phyloP scores from a whole-genome alignment of 1,140 invertebrate genomes.

The Apis cerana region DNA sequence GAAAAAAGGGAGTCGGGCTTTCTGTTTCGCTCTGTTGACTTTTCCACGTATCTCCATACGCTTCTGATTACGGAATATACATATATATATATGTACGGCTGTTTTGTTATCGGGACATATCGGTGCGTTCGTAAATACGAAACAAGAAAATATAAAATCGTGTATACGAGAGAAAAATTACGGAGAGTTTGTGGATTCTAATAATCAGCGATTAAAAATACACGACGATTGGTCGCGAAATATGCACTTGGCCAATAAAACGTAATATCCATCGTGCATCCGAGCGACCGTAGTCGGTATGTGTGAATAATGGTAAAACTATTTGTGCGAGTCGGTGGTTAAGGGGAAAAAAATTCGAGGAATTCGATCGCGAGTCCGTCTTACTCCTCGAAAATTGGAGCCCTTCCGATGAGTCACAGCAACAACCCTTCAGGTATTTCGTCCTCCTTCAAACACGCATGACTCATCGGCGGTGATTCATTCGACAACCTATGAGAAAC shows the following conservation, averaged over 20 bases:
- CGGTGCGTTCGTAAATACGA: not conserved
- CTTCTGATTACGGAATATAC: conserved; percentile 23
- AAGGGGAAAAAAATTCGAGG: conserved; percentile 42
- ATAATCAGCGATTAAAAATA: too few species aligned
- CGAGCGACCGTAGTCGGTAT: conserved; percentile 6
- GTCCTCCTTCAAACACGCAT: conserved; percentile 31
- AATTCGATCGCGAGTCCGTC: conserved; percentile 57
- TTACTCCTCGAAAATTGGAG: conserved; percentile 56
- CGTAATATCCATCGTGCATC: conserved; percentile 52
- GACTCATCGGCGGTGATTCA: conserved; percentile 62
- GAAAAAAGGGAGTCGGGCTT: conserved; percentile 44
- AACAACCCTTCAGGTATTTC: conserved; percentile 50
- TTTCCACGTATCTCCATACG: conserved; percentile 26
- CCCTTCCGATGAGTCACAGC: conserved; percentile 50
- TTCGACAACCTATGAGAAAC: conserved; percentile 3
- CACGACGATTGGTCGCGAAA: not conserved
- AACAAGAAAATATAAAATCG: not conserved
- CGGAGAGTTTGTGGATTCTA: too few species aligned
- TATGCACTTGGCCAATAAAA: conserved; percentile 49
- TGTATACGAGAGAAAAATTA: not conserved
- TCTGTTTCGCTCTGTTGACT: conserved; percentile 59
- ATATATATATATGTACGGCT: too few species aligned
- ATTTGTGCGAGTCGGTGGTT: too few species aligned
- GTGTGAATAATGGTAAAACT: not conserved
- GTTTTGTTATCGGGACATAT: not conserved